These are phyloP conservation scores for Pygoscelis adeliae DNA, from an alignment of 2,113 vertebrate genomes.

Conservation along the genomic window DNA sequence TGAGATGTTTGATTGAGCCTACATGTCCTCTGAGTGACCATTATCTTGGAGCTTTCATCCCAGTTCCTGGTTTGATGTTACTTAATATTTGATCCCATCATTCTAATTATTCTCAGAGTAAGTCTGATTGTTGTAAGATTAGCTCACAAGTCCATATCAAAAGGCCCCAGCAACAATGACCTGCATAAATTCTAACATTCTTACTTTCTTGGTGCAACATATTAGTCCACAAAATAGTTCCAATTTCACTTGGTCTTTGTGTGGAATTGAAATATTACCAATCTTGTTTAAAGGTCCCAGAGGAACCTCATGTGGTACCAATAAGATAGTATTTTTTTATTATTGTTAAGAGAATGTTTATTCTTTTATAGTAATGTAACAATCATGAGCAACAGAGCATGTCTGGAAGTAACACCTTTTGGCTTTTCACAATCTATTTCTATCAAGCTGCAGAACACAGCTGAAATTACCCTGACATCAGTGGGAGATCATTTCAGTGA, in stretches of 20 bases:
- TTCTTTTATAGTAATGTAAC: background rate
- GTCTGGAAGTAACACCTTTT: background rate
- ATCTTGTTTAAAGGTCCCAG: background rate
- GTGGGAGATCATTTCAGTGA: background rate
- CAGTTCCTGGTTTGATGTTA: background rate
- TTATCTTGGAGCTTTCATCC: background rate
- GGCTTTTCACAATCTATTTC: background rate
- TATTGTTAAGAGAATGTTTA: background rate
- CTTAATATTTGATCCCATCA: background rate
- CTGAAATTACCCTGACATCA: background rate
- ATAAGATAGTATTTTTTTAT: background rate
- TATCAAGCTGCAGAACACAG: background rate
- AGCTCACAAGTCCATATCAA: background rate
- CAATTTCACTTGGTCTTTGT: background rate
- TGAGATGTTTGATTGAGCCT: background rate
- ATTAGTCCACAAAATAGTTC: background rate
- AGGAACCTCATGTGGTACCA: background rate
- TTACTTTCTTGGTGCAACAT: background rate
- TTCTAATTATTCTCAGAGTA: background rate
- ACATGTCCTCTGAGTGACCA: background rate
- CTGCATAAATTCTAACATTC: background rate
- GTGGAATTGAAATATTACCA: background rate
- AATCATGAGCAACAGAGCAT: background rate
- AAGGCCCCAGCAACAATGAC: background rate
- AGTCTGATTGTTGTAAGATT: background rate